Conservation (phyloP, 2,113 vertebrate genomes). For the Notiomystis cincta region DNA sequence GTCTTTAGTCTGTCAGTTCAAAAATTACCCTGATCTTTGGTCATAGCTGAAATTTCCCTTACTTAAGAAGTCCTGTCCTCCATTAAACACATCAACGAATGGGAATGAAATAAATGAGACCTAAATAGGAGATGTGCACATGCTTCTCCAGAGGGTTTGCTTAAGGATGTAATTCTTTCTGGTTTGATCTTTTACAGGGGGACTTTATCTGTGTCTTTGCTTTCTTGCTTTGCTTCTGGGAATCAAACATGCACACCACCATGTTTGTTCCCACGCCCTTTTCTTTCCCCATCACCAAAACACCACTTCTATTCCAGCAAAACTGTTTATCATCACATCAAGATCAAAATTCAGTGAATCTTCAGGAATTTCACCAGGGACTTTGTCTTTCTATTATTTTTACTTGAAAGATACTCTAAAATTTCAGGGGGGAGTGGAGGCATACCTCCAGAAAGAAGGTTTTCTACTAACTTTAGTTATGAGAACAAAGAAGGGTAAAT, state of each 20-base stretch:
- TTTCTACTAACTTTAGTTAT: neutral
- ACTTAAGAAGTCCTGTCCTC: neutral
- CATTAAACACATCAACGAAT: fast-evolving
- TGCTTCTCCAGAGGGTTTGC: neutral
- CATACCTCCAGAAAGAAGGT: neutral
- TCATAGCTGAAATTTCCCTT: neutral
- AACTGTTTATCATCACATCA: neutral
- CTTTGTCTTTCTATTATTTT: neutral
- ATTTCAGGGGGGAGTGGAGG: neutral
- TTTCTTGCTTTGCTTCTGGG: neutral
- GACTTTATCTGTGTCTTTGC: neutral
- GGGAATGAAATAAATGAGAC: neutral
- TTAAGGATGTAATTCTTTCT: neutral
- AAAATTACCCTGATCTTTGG: neutral
- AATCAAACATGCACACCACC: neutral
- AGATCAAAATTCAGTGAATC: neutral
- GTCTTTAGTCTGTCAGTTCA: neutral
- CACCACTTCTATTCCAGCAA: neutral
- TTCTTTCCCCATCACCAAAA: neutral
- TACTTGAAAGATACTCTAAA: neutral
- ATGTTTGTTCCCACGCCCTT: neutral
- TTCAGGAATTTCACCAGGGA: neutral
- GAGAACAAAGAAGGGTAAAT: neutral
- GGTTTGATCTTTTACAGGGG: neutral
- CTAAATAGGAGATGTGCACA: neutral